Evolutionary conservation across 2,888 invertebrate species (phyloP).

Genomic region (Liposcelis brunnea): DNA sequence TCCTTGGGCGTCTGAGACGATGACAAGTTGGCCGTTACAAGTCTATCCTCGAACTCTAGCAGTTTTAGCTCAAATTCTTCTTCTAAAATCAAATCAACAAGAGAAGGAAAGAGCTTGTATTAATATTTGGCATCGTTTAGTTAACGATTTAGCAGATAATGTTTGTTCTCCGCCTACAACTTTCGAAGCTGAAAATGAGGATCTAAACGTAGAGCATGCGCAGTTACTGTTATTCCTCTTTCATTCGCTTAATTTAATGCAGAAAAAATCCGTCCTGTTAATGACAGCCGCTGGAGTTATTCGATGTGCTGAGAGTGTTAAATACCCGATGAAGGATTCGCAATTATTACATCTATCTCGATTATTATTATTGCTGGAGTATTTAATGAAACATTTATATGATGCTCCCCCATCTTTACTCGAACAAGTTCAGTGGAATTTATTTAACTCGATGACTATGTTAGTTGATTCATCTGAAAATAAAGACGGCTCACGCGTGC

Average conservation of each 20-base stretch:
- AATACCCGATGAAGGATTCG: constrained; percentile 36
- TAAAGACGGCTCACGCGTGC: constrained; percentile 31
- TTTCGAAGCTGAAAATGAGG: constrained; percentile 58
- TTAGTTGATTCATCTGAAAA: constrained; percentile 38
- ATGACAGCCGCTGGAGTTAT: constrained; percentile 60
- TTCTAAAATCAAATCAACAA: constrained; percentile 53
- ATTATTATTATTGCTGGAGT: constrained; percentile 73
- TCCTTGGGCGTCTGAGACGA: constrained; percentile 40
- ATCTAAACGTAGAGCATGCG: constrained; percentile 90
- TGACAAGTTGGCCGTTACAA: constrained; percentile 52
- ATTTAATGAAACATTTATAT: constrained; percentile 87
- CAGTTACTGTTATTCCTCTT: constrained; percentile 85
- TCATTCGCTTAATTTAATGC: constrained; percentile 87
- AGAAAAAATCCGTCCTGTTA: constrained; percentile 84
- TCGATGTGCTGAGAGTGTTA: constrained; percentile 40
- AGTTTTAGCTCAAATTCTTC: constrained; percentile 68
- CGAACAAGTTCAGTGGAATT: constrained; percentile 73
- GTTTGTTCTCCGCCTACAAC: constrained; percentile 45
- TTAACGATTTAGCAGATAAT: constrained; percentile 76
- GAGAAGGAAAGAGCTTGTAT: constrained; percentile 82
- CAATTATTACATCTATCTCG: constrained; percentile 72
- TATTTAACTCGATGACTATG: constrained; percentile 48
- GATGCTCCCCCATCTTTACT: constrained; percentile 74
- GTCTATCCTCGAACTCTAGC: constrained; percentile 60
- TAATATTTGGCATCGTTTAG: constrained; percentile 78